These are phyloP conservation scores for Thaumetopoea pityocampa DNA, from an alignment of 1,140 invertebrate species.

Conservation along the genomic window DNA sequence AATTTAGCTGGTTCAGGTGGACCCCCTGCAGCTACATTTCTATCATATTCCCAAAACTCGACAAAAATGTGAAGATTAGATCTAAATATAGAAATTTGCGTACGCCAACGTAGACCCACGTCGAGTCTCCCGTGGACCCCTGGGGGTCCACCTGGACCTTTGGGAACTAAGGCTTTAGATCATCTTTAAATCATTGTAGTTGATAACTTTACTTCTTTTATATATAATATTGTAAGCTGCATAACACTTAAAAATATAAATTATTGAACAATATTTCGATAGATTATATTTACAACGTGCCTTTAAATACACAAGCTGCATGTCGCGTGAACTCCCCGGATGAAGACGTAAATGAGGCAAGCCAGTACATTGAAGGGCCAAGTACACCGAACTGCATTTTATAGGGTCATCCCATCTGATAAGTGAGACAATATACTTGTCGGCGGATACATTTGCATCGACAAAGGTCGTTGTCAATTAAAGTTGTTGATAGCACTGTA, in stretches of 20 bases:
- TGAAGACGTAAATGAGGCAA: conserved; percentile 16
- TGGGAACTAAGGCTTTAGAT: too few relatives aligned
- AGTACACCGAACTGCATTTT: conserved; percentile 23
- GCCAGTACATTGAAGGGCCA: conserved; percentile 24
- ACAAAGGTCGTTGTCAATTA: conserved; percentile 48
- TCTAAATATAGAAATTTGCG: too few relatives aligned
- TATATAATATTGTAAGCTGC: too few relatives aligned
- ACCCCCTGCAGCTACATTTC: too few relatives aligned
- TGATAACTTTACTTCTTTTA: too few relatives aligned
- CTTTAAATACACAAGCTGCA: conserved; percentile 32
- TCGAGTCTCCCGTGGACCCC: too few relatives aligned
- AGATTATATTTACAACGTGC: conserved; percentile 12
- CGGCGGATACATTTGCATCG: conserved; percentile 37
- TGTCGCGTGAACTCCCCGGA: conserved; percentile 7
- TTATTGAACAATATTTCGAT: not conserved
- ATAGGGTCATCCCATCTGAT: conserved; percentile 36
- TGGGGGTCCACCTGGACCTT: too few relatives aligned
- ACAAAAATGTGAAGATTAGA: too few relatives aligned
- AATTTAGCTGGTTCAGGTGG: too few relatives aligned
- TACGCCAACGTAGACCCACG: too few relatives aligned
- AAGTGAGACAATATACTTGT: conserved; percentile 36
- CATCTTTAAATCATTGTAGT: too few relatives aligned
- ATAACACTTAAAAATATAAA: not conserved
- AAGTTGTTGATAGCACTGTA: conserved; percentile 36
- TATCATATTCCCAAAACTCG: too few relatives aligned